Base-by-base conservation (phyloP, 2,888 invertebrate species). In the Pterobdella sp. region DNA sequence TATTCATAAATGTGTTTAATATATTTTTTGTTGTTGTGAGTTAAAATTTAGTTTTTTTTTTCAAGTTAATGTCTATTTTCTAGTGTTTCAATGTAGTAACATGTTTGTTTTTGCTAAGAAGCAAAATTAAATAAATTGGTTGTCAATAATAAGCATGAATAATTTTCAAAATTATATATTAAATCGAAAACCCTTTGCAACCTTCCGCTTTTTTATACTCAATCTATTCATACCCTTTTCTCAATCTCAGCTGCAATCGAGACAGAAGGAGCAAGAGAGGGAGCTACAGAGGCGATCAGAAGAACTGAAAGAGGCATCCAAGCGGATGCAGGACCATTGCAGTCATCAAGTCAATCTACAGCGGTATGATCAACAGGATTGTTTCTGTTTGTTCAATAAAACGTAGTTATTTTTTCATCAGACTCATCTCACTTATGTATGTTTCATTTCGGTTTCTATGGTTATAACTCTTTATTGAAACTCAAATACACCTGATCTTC, bases 281-380 rank as follows among this genome's bases (percentile, higher is more conserved):
- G 82, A 84, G 73, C 82, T 83, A 77, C 83, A 84, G 71, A 77
- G 81, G 26, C 83, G 82, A 75, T 76, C 83, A 69, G 80, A 80
- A 72, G 85, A 85, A 76, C 79, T 84, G 78, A 82, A 82, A 72
- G 84, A 84, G 73, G 83, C 83, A 0, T 84, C 84, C 14, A 78
- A 81, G 10, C 77, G 84, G 63, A 78, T 84, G 78, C 81, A 83
- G 76, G 82, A 83, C 60, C 84, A 85, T 74, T 84, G 81, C 77
- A 82, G 83, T 69, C 84, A 84, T 76, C 79, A 81, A 68, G 78
- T 84, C 32, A 78, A 81, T 35, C 76, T 84, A 2, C 82, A 84
- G 77, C 82, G 80, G 84, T 84, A 34, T 18, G 67, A 7, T 34
- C 32, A 18, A 4, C 7, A 35, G 35, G 36, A 37, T 68, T 2